Conservation (phyloP, 2,888 invertebrate genomes). For the Colletes collaris region DNA sequence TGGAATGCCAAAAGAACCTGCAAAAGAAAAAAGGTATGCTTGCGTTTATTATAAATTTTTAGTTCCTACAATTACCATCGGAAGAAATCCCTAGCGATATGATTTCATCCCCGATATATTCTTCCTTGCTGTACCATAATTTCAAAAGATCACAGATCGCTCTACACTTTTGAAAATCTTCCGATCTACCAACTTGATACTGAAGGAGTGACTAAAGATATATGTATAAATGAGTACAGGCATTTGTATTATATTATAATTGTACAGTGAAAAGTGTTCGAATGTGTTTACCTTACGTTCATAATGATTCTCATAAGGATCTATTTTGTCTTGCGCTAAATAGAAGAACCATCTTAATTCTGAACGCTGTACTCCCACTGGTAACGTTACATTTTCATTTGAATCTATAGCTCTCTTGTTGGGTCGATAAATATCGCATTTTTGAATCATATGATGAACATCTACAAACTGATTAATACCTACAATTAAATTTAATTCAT, state of each 20-base stretch:
- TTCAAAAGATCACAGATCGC: constrained; percentile 84
- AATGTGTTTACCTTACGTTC: constrained; percentile 81
- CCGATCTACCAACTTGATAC: constrained; percentile 69
- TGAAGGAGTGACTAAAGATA: constrained; percentile 47
- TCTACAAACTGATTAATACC: constrained; percentile 85
- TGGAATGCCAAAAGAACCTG: constrained; percentile 85
- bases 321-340: constrained; percentile 82
- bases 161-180: constrained; percentile 77
- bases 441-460: constrained; percentile 84
- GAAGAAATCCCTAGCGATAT: constrained; percentile 85
- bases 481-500: constrained; percentile 11
- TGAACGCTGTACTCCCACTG: constrained; percentile 84
- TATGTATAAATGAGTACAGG: background rate
- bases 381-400: constrained; percentile 83
- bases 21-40: constrained; percentile 4
- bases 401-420: constrained; percentile 84
- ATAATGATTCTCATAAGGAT: constrained; percentile 81
- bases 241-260: background rate
- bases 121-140: constrained; percentile 84
- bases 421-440: constrained; percentile 84
- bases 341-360: constrained; percentile 85
- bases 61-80: constrained; percentile 82
- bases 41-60: background rate
- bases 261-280: background rate
- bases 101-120: constrained; percentile 80